Conservation (phyloP, 2,113 vertebrate species). For the Aviceda subcristata region DNA sequence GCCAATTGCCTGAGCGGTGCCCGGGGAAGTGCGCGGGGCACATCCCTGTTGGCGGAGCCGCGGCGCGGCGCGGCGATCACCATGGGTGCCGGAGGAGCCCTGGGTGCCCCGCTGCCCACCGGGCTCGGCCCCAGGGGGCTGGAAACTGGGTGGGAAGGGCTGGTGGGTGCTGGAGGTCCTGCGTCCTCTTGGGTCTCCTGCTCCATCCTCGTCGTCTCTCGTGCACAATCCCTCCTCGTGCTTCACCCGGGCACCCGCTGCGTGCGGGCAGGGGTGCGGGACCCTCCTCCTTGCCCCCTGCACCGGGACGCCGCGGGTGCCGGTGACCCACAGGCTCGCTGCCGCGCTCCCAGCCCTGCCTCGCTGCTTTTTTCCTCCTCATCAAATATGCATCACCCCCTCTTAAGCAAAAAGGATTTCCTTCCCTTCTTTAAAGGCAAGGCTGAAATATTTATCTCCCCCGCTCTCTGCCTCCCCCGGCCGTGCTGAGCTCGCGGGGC, state of each 20-base stretch:
- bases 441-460: slow-evolving; percentile 41
- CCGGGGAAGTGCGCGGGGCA: background rate
- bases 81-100: fast-evolving
- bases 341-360: background rate
- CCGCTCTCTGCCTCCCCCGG: background rate
- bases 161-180: background rate
- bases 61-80: background rate
- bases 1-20: background rate
- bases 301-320: background rate
- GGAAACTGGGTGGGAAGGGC: fast-evolving
- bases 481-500: background rate
- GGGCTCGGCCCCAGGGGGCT: background rate
- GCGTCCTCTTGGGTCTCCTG: background rate
- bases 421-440: background rate
- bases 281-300: background rate
- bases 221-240: background rate
- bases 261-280: background rate
- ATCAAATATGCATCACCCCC: slow-evolving; percentile 44
- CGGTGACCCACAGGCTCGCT: background rate
- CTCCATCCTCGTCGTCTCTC: background rate
- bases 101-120: fast-evolving
- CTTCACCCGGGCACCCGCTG: background rate
- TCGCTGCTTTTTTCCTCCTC: background rate
- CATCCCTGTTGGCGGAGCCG: background rate
- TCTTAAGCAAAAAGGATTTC: slow-evolving; percentile 42